These are phyloP conservation scores for Vanacampus margaritifer DNA, from an alignment of 2,113 vertebrate species.

Conservation along the genomic window DNA sequence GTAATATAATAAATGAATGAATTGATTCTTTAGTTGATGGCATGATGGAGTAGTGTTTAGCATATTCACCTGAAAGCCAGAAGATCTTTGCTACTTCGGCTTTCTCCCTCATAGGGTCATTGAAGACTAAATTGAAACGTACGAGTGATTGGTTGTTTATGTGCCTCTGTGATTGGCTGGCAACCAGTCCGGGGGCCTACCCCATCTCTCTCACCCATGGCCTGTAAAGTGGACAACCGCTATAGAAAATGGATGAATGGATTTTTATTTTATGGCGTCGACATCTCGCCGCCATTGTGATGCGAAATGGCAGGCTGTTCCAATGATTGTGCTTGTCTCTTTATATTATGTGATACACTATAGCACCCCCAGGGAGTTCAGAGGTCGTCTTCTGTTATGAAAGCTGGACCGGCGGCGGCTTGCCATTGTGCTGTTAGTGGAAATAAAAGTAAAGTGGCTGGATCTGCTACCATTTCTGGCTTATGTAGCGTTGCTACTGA, in stretches of 20 bases:
- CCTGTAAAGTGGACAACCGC: not conserved
- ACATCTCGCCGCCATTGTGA: not conserved
- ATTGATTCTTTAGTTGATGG: no score
- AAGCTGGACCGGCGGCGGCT: conserved; percentile 17
- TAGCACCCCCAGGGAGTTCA: conserved; percentile 23
- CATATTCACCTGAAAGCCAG: no score
- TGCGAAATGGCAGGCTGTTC: conserved; percentile 50
- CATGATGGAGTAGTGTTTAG: no score
- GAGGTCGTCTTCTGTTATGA: conserved; percentile 46
- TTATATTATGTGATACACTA: conserved; percentile 37
- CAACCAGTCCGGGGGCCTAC: not conserved
- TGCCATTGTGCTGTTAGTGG: conserved; percentile 12
- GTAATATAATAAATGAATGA: no score
- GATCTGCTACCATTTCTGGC: no score
- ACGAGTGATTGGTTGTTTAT: no score
- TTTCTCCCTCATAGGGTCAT: no score
- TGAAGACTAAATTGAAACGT: no score
- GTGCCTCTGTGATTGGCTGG: not conserved
- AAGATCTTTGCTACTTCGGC: no score
- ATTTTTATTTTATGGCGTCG: not conserved
- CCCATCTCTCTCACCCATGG: not conserved
- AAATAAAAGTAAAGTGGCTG: conserved; percentile 1
- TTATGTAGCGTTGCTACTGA: conserved; percentile 3
- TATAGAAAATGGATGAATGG: conserved; percentile 9
- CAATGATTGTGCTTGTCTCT: conserved; percentile 52